Percentiles rank a stretch among this genome's conserved stretches.
These are phyloP conservation scores for Trichopoda pennipes DNA, from an alignment of 2,888 invertebrate species.

Conservation along the genomic window DNA sequence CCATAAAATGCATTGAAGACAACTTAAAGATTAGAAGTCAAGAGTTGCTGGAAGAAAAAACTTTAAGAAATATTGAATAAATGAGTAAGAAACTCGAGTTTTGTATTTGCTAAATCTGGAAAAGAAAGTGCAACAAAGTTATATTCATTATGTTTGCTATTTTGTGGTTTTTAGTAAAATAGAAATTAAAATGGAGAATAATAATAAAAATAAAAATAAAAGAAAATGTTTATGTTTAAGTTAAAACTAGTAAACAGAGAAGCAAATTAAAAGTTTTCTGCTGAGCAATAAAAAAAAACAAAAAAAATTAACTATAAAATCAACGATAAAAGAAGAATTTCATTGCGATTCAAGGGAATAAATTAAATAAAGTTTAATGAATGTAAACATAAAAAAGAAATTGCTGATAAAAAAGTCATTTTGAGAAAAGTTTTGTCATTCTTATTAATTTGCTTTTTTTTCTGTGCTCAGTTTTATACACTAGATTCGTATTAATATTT, in stretches of 20 bases:
- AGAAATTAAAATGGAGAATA: conserved; percentile 52
- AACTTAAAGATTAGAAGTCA: conserved; percentile 44
- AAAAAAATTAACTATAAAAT: conserved; percentile 48
- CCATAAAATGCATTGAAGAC: conserved; percentile 41
- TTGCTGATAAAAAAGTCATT: not conserved
- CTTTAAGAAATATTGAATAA: conserved; percentile 9
- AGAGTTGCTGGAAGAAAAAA: conserved; percentile 26
- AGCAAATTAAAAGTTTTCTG: conserved; percentile 40
- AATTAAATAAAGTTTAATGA: conserved; percentile 42
- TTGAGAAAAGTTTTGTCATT: not conserved
- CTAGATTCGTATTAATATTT: too few relatives aligned
- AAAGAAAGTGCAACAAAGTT: conserved; percentile 63
- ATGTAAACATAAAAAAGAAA: not conserved
- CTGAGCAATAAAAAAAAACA: too few relatives aligned
- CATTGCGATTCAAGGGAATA: conserved; percentile 31
- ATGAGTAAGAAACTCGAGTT: conserved; percentile 20
- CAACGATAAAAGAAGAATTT: conserved; percentile 53
- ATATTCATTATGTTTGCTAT: conserved; percentile 59
- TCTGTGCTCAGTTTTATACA: too few relatives aligned
- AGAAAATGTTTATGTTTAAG: not conserved
- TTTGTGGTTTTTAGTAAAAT: conserved; percentile 55
- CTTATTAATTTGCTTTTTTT: too few relatives aligned
- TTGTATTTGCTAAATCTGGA: conserved; percentile 8
- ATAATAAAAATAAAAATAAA: conserved; percentile 28
- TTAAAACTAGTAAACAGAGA: conserved; percentile 11